Base-by-base conservation (phyloP, 2,888 invertebrate genomes). In the Cephalotes varians region DNA sequence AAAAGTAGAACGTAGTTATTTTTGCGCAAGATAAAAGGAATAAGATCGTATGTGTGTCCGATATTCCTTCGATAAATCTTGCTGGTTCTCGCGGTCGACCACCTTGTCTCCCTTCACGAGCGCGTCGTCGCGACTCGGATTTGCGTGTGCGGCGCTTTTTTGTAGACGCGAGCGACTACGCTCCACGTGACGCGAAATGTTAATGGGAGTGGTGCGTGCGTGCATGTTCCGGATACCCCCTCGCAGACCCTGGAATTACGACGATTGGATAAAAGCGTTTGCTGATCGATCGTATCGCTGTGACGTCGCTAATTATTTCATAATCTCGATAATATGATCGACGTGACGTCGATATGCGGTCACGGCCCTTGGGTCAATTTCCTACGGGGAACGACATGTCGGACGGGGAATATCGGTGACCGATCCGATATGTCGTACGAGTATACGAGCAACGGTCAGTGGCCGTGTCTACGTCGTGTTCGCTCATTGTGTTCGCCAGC, bases 61-160 rank as follows among this genome's bases (percentile, higher is more conserved):
- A 77, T 69, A 44, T 31, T 21, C 4, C 12, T 31, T 9, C 25
- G 71, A 79, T 79, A 56, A 79, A 58, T 77, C 44, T 77, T n/a
- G n/a, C 1, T 3, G 47, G 12, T 56, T 15, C 44, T 34, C 64
- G 65, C 65, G 62, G 73, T 71, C 81, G 85, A 88, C 77, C 56
- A 73, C 67, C 65, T 81, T 69, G 74, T 82, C 67, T 37, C 69
- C 34, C 58, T 76, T 73, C 67, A 51, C 81, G 83, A 69, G 47
- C 58, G 62, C 80, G 80, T 84, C 82, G 81, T 84, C 88, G 60
- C 40, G 65, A 64, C 82, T 84, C 64, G 85, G 86, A 88, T 89
- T 89, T 88, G 92, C 92, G 91, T 91, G 91, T 89, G 91, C 89
- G 91, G 87, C 79, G 56, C 74, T 85, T 91, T 90, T 90, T 91